Evolutionary conservation across 1,140 invertebrate genomes (phyloP).

Genomic region (Lepidurus packardi): DNA sequence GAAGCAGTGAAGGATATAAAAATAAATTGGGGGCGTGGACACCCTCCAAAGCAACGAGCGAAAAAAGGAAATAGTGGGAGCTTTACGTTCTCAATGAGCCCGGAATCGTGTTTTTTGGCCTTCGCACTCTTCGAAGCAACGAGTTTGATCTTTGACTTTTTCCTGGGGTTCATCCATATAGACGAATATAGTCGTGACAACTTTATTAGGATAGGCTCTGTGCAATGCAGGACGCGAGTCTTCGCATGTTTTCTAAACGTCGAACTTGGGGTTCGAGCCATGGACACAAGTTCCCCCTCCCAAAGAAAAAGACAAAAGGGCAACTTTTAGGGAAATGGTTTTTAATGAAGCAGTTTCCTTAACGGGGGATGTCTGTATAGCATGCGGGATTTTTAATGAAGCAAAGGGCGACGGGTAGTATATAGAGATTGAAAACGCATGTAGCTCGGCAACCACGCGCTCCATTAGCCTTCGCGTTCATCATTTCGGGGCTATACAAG

Average conservation of each 20-base stretch:
- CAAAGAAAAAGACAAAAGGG: background rate
- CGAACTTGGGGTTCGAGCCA: background rate
- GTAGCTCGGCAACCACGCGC: slow-evolving; percentile 8
- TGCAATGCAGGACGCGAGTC: background rate
- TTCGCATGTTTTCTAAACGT: background rate
- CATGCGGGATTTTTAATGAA: slow-evolving; percentile 14
- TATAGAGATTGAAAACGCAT: slow-evolving; percentile 11
- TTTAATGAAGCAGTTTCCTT: slow-evolving; percentile 7
- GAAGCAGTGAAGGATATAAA: slow-evolving; percentile 4
- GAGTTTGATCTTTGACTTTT: background rate
- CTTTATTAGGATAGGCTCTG: background rate
- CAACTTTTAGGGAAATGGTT: background rate
- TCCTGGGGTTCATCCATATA: background rate
- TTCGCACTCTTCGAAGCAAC: background rate
- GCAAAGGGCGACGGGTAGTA: slow-evolving; percentile 1
- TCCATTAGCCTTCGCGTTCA: slow-evolving; percentile 21
- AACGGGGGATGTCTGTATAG: background rate
- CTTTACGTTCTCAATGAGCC: background rate
- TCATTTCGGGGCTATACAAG: slow-evolving; percentile 15
- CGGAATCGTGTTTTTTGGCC: background rate
- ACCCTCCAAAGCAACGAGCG: background rate
- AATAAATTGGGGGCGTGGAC: background rate
- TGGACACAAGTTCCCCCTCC: background rate
- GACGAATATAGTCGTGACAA: background rate
- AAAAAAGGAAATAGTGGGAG: background rate